phyloP scores from a whole-genome alignment of 2,888 invertebrate species.

The Synergus umbraculus region DNA sequence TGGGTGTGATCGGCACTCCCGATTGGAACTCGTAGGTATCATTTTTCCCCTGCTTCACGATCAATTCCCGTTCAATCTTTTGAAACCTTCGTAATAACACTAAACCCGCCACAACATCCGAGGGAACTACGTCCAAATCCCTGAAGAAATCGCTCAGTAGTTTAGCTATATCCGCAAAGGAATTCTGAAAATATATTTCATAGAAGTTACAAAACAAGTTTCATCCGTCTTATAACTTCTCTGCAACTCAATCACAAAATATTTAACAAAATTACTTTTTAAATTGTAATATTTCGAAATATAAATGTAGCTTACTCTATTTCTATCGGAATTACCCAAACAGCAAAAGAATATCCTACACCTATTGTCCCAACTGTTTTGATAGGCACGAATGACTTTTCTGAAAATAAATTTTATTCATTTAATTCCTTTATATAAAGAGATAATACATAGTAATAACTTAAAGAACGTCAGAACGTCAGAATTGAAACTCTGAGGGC shows the following conservation, averaged over 20 bases:
- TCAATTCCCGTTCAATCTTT: slow-evolving; percentile 86
- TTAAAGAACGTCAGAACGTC: no score
- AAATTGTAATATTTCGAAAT: neutral
- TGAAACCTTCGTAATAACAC: slow-evolving; percentile 89
- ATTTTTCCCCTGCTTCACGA: slow-evolving; percentile 87
- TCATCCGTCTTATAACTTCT: neutral
- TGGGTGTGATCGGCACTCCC: slow-evolving; percentile 89
- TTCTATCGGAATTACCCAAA: slow-evolving; percentile 87
- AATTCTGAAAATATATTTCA: slow-evolving; percentile 80
- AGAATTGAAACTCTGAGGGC: no score
- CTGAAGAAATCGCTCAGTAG: slow-evolving; percentile 91
- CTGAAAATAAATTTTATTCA: slow-evolving; percentile 77
- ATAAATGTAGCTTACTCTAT: slow-evolving; percentile 78
- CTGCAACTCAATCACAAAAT: neutral
- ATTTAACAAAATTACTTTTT: neutral
- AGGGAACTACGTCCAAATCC: slow-evolving; percentile 92
- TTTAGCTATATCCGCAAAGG: slow-evolving; percentile 90
- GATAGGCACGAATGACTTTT: slow-evolving; percentile 91
- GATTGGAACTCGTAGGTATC: slow-evolving; percentile 92
- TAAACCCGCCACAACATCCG: slow-evolving; percentile 91
- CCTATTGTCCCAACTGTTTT: slow-evolving; percentile 92
- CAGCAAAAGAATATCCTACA: slow-evolving; percentile 91
- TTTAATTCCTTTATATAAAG: neutral
- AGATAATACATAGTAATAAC: neutral
- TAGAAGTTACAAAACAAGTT: neutral